Evolutionary conservation across 2,113 vertebrate species (phyloP), one percentile per base, ranked within the genome.

Genomic region (Salvelinus sp.): DNA sequence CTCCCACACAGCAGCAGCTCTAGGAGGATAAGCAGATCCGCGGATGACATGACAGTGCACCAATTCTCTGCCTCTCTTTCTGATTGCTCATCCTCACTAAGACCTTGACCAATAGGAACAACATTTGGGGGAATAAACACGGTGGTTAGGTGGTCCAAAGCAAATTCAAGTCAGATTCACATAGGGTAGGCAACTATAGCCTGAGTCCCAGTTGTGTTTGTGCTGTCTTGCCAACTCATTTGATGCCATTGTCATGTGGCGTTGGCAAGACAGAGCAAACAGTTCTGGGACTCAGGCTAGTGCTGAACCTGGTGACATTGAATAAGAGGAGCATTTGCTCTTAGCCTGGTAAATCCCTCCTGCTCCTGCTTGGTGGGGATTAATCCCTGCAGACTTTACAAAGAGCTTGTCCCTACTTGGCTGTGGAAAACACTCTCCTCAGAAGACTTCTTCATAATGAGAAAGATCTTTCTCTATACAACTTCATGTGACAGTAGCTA

Each of bases 51-150:
- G 38, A 57, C 81, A 75, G 62, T 50, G 27, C 66, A 60, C 76
- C 74, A 76, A 57, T 14, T 57, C 54, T 38, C 7, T 9, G 60
- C 69, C 25, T 10, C 62, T 68, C 76, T 57, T 73, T 76, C 60
- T 74, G 82, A 86, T 72, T 78, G 79, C 73, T 79, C 76, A 47
- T 82, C 62, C 74, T 79, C 76, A 70, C 64, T 54, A n/a, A 73
- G 68, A 50, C 28, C 25, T 62, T 57, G 54, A 57, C 23, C 69
- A 75, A 20, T 69, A 69, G 74, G 63, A 48, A 76, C 58, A 72
- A 44, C 25, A 60, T 80, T 69, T 69, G 14, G 66, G 16, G 6
- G 54, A 57, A 57, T 44, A 12, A 14, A 57, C 54, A 3, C 4
- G 6, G 54, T 14, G 79, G 72, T 50, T 20, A n/a, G 80, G 78